Evolutionary conservation across 2,797 vertebrate species (phyloP).

Genomic region (Sparidentex hasta): DNA sequence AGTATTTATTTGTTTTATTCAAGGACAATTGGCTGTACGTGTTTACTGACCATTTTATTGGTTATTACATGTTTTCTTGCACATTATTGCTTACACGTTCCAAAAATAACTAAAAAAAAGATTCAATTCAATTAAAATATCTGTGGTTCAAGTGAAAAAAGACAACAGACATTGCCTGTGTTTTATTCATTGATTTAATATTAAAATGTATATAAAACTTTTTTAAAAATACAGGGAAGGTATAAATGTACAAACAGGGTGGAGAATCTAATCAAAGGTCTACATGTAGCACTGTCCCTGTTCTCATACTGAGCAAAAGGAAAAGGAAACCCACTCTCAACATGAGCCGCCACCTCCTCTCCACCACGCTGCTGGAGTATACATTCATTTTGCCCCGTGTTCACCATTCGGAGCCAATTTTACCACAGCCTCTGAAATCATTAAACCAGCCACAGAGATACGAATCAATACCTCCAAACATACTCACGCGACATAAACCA

Average conservation of each 20-base stretch:
- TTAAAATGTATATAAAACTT: constrained; percentile 11
- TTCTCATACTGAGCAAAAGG: constrained; percentile 10
- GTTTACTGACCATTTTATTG: no score
- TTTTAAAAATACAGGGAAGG: background rate
- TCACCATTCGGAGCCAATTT: constrained; percentile 41
- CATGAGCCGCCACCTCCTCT: constrained; percentile 52
- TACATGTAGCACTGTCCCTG: background rate
- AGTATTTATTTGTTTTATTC: no score
- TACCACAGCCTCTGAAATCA: constrained; percentile 23
- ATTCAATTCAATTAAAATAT: constrained; percentile 1
- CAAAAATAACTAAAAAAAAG: no score
- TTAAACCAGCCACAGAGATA: constrained; percentile 49
- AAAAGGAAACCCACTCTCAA: constrained; percentile 28
- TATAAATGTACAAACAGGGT: background rate
- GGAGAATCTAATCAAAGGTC: background rate
- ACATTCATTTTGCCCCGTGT: constrained; percentile 32
- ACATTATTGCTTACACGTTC: no score
- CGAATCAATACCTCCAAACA: constrained; percentile 61
- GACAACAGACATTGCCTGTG: background rate
- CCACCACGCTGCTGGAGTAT: background rate
- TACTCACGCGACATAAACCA: constrained; percentile 61
- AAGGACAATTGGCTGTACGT: no score
- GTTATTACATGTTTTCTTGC: no score
- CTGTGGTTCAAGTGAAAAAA: background rate
- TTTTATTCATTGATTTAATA: constrained; percentile 29